Base-by-base conservation (phyloP, 2,888 invertebrate species). In the Diloba caeruleocephala region DNA sequence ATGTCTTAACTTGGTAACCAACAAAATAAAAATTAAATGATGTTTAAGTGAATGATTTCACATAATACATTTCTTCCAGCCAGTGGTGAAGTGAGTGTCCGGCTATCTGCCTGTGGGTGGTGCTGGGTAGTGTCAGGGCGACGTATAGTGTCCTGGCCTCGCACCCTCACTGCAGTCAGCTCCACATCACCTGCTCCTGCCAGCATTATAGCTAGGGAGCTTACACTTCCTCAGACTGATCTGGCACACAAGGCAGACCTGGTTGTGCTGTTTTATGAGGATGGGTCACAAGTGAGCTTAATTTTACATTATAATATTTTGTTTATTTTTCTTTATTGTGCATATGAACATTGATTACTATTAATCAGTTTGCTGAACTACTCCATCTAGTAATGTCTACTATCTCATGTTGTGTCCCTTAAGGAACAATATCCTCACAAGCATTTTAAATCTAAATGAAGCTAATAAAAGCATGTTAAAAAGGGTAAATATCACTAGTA, bases 201-300 rank as follows among this genome's bases (percentile, higher is more conserved):
- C 0, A 79, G 71, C 21, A 78, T 74, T 1, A 96, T 97, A 33
- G 98, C 98, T 69, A 94, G 97, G 26, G 98, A 99, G 82, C 91
- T 99, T 9, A 96, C 97, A 0, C 86, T 99, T 29, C 98, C 98
- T 0, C 97, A 98, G 65, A 98, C 98, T 71, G 98, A 98, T 86
- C 94, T 98, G 10, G 97, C 98, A 0, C 98, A 99, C 84, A 96
- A 97, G 76, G 97, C 98, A 0, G 96, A 98, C 52, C 94, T 98
- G 10, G 96, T 97, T 0, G 95, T 96, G 17, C 95, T 98, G 0
- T 97, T 96, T 81, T 92, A 90, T 72, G 86, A 89, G 42, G 85
- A 89, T 68, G 89, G 82, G 1, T 85, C 88, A 28, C 91, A 91
- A 85, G 91, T 90, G 53, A 26, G 44, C 13, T 8, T 8, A 9